phyloP scores from a whole-genome alignment of 2,888 invertebrate genomes.

The Girardia tigrina region DNA sequence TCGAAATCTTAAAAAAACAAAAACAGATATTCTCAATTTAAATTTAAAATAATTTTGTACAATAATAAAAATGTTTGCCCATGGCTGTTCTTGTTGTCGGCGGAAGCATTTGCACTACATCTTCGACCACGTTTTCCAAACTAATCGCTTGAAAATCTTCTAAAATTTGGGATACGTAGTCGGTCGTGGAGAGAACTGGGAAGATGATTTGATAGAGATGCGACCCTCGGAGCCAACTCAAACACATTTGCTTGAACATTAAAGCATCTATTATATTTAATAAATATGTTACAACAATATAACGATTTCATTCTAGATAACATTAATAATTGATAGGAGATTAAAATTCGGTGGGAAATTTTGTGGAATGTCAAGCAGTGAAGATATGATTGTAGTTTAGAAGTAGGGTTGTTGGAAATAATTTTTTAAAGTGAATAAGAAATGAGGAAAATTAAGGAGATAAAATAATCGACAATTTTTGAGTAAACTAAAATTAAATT shows the following conservation, averaged over 20 bases:
- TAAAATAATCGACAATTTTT: too few species aligned
- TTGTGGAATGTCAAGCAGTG: too few species aligned
- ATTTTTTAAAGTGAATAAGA: too few species aligned
- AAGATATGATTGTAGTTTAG: too few species aligned
- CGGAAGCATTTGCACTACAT: not conserved
- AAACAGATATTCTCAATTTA: not conserved
- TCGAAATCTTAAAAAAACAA: not conserved
- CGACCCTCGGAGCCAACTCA: not conserved
- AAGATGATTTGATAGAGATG: not conserved
- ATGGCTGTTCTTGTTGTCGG: not conserved
- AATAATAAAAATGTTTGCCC: not conserved
- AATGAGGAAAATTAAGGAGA: too few species aligned
- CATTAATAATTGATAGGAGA: too few species aligned
- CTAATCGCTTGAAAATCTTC: not conserved
- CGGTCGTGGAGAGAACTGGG: not conserved
- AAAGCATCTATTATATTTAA: too few species aligned
- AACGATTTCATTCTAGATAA: too few species aligned
- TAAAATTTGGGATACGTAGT: not conserved
- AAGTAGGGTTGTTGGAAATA: too few species aligned
- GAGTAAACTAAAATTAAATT: too few species aligned
- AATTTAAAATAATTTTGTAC: not conserved
- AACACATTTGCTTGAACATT: conserved; percentile 14
- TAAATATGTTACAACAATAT: too few species aligned
- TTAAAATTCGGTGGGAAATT: too few species aligned
- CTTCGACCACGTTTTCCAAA: not conserved